These are phyloP conservation scores for Spheniscus mendiculus DNA, from an alignment of 2,113 vertebrate genomes.

Conservation along the genomic window DNA sequence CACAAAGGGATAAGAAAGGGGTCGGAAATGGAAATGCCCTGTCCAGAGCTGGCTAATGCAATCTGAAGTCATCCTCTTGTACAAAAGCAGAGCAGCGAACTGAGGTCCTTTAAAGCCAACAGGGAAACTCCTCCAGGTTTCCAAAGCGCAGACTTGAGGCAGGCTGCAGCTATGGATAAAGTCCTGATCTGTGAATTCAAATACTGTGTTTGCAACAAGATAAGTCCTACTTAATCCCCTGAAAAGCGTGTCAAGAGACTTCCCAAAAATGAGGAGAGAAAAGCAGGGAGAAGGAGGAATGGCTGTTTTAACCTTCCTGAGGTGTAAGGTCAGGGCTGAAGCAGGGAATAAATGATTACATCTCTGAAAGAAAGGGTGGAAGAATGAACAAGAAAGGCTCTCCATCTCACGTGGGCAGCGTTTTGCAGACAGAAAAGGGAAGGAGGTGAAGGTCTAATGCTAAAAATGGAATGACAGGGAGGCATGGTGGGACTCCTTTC, in stretches of 20 bases:
- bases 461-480: background rate
- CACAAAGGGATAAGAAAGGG: background rate
- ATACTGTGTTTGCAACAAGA: background rate
- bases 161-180: background rate
- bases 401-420: accelerated
- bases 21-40: background rate
- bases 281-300: background rate
- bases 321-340: background rate
- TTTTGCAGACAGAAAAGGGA: background rate
- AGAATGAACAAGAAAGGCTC: background rate
- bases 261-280: background rate
- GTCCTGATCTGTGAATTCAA: background rate
- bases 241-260: background rate
- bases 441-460: background rate
- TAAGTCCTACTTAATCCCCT: background rate
- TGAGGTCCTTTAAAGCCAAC: background rate
- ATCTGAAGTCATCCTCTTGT: background rate
- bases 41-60: background rate
- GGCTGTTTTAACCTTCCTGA: background rate
- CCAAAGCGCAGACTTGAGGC: background rate
- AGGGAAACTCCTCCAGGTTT: background rate
- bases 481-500: background rate
- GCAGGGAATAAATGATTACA: background rate
- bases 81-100: background rate
- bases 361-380: background rate